These are phyloP conservation scores for Chironex yamaguchii DNA, from an alignment of 30 jellyfish, hydroid and myxozoan species.

Conservation along the genomic window DNA sequence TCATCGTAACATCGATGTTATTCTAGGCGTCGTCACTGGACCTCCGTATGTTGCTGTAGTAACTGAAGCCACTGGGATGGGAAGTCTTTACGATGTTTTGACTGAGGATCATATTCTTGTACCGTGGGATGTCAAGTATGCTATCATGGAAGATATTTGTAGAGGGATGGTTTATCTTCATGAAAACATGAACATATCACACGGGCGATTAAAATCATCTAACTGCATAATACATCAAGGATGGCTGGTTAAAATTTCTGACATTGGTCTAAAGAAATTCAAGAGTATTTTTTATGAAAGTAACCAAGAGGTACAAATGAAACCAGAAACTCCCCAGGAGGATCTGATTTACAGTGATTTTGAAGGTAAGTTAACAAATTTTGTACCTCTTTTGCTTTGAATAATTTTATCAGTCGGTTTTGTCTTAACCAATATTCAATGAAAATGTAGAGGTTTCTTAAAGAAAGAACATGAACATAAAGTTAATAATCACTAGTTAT, in stretches of 20 bases:
- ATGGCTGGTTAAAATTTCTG: conserved; percentile 89
- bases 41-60: conserved; percentile 79
- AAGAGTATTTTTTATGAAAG: not conserved
- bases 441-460: too few species aligned
- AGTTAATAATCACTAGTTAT: too few species aligned
- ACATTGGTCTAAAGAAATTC: conserved; percentile 74
- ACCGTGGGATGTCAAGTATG: conserved; percentile 83
- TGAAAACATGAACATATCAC: conserved; percentile 67
- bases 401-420: too few species aligned
- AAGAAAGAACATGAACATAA: too few species aligned
- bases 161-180: conserved; percentile 89
- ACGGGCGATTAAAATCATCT: conserved; percentile 90
- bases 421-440: too few species aligned
- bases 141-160: conserved; percentile 91
- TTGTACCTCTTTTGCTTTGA: too few species aligned
- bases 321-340: not conserved
- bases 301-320: not conserved
- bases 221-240: conserved; percentile 92
- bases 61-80: conserved; percentile 85
- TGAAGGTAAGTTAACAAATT: conserved; percentile 1
- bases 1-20: conserved; percentile 78
- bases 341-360: not conserved
- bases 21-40: conserved; percentile 77
- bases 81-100: conserved; percentile 83
- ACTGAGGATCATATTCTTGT: conserved; percentile 74